Evolutionary conservation across 2,888 invertebrate genomes (phyloP).

Genomic region (Drosophila helvetica): DNA sequence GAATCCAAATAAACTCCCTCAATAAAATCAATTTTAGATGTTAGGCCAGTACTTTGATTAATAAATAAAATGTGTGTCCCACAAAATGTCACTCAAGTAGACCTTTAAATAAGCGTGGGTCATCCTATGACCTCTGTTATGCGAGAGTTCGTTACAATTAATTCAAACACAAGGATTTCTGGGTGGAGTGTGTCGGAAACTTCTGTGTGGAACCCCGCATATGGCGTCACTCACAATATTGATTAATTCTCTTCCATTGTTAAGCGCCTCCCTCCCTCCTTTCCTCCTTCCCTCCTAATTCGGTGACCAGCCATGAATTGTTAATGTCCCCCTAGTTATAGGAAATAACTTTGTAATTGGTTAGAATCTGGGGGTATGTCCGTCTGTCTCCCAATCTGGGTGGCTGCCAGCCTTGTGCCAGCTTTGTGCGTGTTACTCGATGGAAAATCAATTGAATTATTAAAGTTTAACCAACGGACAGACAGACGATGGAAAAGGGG

Average conservation of each 20-base stretch:
- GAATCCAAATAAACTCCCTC: not conserved
- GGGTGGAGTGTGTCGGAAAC: not conserved
- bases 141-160: constrained; percentile 13
- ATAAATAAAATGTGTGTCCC: not conserved
- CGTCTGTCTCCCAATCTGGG: not conserved
- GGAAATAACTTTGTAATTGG: not conserved
- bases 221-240: constrained; percentile 1
- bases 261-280: not conserved
- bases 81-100: not conserved
- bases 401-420: not conserved
- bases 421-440: constrained; percentile 11
- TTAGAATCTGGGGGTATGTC: not conserved
- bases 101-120: not conserved
- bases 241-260: not conserved
- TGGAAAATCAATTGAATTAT: constrained; percentile 22
- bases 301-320: constrained; percentile 7
- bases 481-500: too few species aligned
- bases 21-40: not conserved
- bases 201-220: constrained; percentile 18
- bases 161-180: constrained; percentile 16
- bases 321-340: constrained; percentile 6
- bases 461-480: constrained; percentile 11
- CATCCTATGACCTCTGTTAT: not conserved
- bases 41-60: not conserved
- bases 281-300: not conserved